phyloP scores from a whole-genome alignment of 2,888 invertebrate genomes.

The Periphyllus acericola region DNA sequence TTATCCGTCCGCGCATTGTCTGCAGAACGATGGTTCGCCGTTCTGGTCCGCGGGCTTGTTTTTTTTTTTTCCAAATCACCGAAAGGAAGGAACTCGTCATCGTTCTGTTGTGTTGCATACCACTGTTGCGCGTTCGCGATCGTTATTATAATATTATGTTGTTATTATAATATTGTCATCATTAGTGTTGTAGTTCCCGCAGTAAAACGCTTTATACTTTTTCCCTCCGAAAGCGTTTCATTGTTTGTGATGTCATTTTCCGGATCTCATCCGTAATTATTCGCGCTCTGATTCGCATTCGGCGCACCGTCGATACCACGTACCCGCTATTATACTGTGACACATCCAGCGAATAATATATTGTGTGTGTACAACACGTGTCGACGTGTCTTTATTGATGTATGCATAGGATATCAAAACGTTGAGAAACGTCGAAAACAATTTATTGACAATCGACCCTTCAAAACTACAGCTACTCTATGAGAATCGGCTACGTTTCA shows the following conservation, averaged over 20 bases:
- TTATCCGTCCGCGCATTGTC: neutral
- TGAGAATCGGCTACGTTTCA: no score
- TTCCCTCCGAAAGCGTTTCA: conserved; percentile 18
- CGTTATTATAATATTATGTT: neutral
- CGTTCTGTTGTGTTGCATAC: neutral
- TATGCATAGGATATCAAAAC: neutral
- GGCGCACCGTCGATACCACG: conserved; percentile 10
- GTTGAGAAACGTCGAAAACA: neutral
- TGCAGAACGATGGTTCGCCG: neutral
- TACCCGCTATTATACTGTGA: neutral
- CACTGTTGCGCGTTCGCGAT: neutral
- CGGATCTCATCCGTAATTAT: conserved; percentile 48
- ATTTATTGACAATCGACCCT: neutral
- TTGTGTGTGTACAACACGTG: neutral
- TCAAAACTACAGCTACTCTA: neutral
- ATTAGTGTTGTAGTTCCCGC: neutral
- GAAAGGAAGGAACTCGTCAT: neutral
- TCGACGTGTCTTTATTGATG: neutral
- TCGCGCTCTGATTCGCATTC: conserved; percentile 31
- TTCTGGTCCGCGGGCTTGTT: neutral
- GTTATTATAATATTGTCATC: neutral
- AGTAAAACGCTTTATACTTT: neutral
- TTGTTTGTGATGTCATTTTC: conserved; percentile 47
- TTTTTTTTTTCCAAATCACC: neutral
- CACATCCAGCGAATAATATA: neutral